Percentiles rank a stretch among this genome's conserved stretches.
Conservation (phyloP, 2,113 vertebrate genomes). For the Labeo rohita region DNA sequence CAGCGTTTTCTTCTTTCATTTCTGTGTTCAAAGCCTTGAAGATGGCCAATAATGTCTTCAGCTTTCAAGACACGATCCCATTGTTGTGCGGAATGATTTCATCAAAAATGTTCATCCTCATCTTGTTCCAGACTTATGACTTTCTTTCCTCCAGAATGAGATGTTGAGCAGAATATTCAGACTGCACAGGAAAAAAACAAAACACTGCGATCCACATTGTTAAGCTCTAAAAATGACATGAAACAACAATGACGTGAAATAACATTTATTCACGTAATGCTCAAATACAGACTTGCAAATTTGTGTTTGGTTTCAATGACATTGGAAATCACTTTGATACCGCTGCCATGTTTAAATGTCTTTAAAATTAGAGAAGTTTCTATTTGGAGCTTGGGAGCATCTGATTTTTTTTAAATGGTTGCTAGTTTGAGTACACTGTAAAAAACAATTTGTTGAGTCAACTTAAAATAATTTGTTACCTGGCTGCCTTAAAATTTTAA, state of each 20-base stretch:
- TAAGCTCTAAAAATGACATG: neutral
- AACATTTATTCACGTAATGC: too few relatives aligned
- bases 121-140: neutral
- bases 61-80: neutral
- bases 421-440: too few relatives aligned
- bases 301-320: neutral
- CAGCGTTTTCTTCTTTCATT: neutral
- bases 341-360: neutral
- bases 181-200: neutral
- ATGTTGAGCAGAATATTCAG: neutral
- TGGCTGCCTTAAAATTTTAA: too few relatives aligned
- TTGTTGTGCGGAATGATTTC: neutral
- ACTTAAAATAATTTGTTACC: too few relatives aligned
- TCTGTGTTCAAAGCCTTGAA: neutral
- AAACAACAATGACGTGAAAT: too few relatives aligned
- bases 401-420: neutral
- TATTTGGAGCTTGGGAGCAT: neutral
- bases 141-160: neutral
- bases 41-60: slow-evolving; percentile 26
- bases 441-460: too few relatives aligned
- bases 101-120: neutral
- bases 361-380: neutral
- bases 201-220: neutral
- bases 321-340: neutral
- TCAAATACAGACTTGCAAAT: neutral